Base-by-base conservation (phyloP, 2,888 invertebrate genomes). In the Ophion ventricosus region DNA sequence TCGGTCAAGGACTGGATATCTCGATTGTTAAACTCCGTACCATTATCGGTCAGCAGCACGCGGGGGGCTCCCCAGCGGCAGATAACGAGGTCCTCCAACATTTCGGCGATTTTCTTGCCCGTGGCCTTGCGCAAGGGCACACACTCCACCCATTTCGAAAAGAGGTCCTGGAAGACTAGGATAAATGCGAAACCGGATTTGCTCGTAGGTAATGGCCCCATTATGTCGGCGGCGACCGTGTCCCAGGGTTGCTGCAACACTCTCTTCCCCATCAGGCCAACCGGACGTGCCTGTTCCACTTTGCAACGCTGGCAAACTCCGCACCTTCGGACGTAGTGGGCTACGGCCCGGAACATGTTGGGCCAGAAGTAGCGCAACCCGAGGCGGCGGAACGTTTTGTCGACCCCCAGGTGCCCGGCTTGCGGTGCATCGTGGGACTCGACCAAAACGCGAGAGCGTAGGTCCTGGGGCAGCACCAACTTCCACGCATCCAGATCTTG, bases 321-420 rank as follows among this genome's bases (percentile, higher is more conserved):
- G 49, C 90, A 90, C 0, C 20, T 54, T 1, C 78, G 57, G 0
- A 90, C 87, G 64, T 85, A 88, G 2, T 49, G 40, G 0, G 61
- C 61, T 0, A 89, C 86, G 7, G 88, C 87, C 17, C 74, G 23
- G 8, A 75, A 56, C 81, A 87, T 81, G 0, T 81, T 80, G 0
- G 89, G 88, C 89, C 89, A 90, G 67, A 86, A 89, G n/a, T 87
- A 88, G 0, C n/a, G 8, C 1, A 11, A 25, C 1, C 75, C 29
- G 0, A 83, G 40, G 0, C 83, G 83, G 0, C 69, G 83, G 11
- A 66, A 75, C 0, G 79, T 83, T 35, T 80, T 83, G 4, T 83
- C 83, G 0, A 79, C 14, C 0, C 83, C 80, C 14, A 83, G 17
- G 7, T 35, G 35, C 8, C 35, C 35, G 35, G 35, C 35, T 8